Percentiles rank a stretch among this genome's conserved stretches.
phyloP scores from a whole-genome alignment of 2,797 vertebrate species.

The Scleropages formosus region DNA sequence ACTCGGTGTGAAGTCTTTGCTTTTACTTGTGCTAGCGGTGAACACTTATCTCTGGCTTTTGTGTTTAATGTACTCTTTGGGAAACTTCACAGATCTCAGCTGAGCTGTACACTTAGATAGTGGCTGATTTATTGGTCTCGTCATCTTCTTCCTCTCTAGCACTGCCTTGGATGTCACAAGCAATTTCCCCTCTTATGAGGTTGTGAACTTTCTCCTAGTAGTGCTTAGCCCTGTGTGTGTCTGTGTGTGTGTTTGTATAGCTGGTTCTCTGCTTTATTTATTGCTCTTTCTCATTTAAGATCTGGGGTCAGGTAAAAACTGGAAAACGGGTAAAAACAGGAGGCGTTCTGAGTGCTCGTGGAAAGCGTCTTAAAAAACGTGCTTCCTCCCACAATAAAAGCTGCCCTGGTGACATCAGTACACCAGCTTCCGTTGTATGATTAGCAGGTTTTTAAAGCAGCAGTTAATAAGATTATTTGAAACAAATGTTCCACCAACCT shows the following conservation, averaged over 20 bases:
- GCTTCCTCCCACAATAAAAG: constrained; percentile 9
- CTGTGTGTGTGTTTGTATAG: background rate
- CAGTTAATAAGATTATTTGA: background rate
- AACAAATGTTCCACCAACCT: background rate
- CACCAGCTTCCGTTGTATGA: background rate
- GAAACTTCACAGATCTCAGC: background rate
- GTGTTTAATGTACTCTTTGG: too few species aligned
- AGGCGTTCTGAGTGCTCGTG: background rate
- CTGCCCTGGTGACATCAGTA: background rate
- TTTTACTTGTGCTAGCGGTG: too few species aligned
- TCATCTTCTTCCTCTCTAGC: constrained; percentile 31
- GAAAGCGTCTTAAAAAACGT: background rate
- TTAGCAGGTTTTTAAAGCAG: too few species aligned
- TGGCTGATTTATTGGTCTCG: background rate
- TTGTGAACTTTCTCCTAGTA: background rate
- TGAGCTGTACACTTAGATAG: background rate
- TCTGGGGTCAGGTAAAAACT: background rate
- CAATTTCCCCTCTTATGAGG: background rate
- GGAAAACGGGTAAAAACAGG: background rate
- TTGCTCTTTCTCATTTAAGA: background rate
- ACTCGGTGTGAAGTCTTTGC: too few species aligned
- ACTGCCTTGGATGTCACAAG: background rate
- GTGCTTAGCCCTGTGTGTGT: background rate
- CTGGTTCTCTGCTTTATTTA: background rate
- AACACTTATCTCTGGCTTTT: too few species aligned